phyloP scores from a whole-genome alignment of 2,888 invertebrate species.

The Agrochola litura region DNA sequence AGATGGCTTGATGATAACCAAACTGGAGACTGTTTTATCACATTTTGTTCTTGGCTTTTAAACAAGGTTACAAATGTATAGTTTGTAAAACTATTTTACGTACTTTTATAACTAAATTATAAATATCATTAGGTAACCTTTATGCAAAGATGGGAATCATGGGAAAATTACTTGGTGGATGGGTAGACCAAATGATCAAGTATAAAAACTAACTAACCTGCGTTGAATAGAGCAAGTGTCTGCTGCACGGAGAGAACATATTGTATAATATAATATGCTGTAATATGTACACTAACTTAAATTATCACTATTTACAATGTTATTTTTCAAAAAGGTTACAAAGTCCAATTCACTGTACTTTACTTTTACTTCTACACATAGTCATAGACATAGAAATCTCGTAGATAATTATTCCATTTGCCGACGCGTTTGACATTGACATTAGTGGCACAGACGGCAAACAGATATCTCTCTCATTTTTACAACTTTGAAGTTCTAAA shows the following conservation, averaged over 20 bases:
- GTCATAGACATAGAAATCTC: neutral
- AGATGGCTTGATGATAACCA: constrained; percentile 28
- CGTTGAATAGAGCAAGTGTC: constrained; percentile 83
- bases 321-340: constrained; percentile 77
- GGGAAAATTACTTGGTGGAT: neutral
- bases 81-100: neutral
- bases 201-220: constrained; percentile 75
- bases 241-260: constrained; percentile 86
- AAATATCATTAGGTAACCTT: constrained; percentile 1
- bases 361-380: constrained; percentile 11
- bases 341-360: constrained; percentile 79
- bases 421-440: constrained; percentile 28
- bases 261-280: constrained; percentile 39
- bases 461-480: neutral
- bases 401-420: neutral
- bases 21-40: constrained; percentile 16
- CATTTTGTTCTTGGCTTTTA: neutral
- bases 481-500: neutral
- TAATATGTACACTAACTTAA: constrained; percentile 23
- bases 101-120: neutral
- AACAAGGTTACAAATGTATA: neutral
- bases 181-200: neutral
- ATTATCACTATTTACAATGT: constrained; percentile 62
- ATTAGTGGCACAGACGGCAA: too few relatives aligned
- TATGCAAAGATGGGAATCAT: constrained; percentile 19